A percentile compares a stretch with the other conserved stretches of the same genome.
These are phyloP conservation scores for Neodiprion fabricii DNA, from an alignment of 1,140 invertebrate genomes.

Conservation along the genomic window DNA sequence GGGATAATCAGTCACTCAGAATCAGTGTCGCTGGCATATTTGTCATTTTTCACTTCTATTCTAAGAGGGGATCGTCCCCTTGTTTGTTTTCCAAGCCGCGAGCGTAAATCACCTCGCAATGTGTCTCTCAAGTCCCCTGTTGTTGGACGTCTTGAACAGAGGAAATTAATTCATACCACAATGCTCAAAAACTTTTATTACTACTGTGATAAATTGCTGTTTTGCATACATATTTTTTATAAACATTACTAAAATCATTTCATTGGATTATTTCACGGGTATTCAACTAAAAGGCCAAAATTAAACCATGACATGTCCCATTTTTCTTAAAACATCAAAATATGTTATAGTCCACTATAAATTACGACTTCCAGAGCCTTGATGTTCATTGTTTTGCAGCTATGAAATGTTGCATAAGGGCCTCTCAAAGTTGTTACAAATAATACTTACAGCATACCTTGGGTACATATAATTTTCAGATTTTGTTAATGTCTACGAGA, in stretches of 20 bases:
- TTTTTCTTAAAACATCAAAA: no score
- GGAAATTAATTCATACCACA: conserved; percentile 13
- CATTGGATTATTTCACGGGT: no score
- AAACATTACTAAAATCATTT: conserved; percentile 17
- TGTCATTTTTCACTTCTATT: conserved; percentile 57
- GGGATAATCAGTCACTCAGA: conserved; percentile 32
- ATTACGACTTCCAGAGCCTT: no score
- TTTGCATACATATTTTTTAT: conserved; percentile 12
- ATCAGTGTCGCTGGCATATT: conserved; percentile 39
- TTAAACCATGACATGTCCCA: no score
- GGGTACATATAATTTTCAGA: no score
- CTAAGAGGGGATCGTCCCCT: conserved; percentile 51
- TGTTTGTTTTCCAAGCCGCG: conserved; percentile 47
- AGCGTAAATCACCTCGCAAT: conserved; percentile 45
- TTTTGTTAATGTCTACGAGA: no score
- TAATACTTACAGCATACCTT: no score
- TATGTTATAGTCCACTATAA: no score
- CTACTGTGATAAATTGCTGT: conserved; percentile 11
- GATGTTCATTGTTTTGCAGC: no score
- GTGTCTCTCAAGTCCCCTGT: conserved; percentile 42
- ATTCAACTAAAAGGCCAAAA: no score
- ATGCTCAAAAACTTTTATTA: not conserved
- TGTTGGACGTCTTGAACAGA: conserved; percentile 36
- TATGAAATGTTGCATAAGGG: no score
- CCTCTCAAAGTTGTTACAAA: no score